Conservation (phyloP, 2,797 vertebrate genomes). For the Chrosomus eos region DNA sequence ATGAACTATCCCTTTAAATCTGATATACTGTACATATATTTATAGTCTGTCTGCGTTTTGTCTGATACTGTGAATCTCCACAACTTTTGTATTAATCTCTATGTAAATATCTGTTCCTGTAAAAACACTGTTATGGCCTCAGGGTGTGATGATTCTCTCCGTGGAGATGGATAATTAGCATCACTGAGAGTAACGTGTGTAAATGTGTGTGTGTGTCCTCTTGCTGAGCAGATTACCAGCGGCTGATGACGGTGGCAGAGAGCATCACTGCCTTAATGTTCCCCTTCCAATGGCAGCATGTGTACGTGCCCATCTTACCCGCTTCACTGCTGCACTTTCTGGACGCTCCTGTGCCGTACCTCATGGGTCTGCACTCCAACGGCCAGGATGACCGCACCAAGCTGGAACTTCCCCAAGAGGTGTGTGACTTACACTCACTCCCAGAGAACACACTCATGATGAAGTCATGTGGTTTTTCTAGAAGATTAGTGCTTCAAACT, state of each 20-base stretch:
- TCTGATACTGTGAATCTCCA: too few relatives aligned
- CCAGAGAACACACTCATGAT: background rate
- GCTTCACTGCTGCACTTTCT: slow-evolving; percentile 98
- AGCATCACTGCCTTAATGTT: slow-evolving; percentile 99
- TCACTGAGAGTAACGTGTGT: background rate
- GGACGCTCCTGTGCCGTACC: slow-evolving; percentile 97
- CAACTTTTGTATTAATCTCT: background rate
- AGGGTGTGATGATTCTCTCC: background rate
- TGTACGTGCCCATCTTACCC: slow-evolving; percentile 97
- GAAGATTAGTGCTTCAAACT: background rate
- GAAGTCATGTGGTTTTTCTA: slow-evolving; percentile 5
- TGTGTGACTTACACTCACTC: slow-evolving; percentile 63
- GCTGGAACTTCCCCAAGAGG: slow-evolving; percentile 97
- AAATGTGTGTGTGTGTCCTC: slow-evolving; percentile 35
- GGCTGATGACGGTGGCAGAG: slow-evolving; percentile 98
- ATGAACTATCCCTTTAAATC: background rate
- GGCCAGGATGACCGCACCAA: slow-evolving; percentile 95
- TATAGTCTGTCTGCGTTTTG: background rate
- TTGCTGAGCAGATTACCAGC: slow-evolving; percentile 91
- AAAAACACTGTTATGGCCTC: background rate
- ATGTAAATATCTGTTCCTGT: background rate
- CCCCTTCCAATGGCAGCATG: slow-evolving; percentile 99
- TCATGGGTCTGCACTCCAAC: slow-evolving; percentile 99
- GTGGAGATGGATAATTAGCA: background rate
- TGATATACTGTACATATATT: background rate